phyloP scores from a whole-genome alignment of 1,140 invertebrate species.

The Linepithema humile region DNA sequence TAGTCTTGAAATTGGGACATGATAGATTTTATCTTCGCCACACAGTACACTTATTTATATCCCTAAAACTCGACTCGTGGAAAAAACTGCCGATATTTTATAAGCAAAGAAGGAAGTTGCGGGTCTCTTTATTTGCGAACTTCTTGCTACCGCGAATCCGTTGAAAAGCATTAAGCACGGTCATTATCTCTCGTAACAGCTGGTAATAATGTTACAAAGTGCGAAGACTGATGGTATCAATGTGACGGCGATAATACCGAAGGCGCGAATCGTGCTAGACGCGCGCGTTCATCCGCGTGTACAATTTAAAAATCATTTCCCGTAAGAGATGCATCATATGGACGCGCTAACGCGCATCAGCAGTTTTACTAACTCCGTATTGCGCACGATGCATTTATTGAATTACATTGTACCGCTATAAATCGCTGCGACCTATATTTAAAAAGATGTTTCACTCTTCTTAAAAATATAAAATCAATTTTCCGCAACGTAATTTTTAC shows the following conservation, averaged over 20 bases:
- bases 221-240: slow-evolving; percentile 20
- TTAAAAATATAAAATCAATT: not conserved
- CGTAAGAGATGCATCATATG: not conserved
- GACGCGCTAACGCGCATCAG: not conserved
- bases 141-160: slow-evolving; percentile 4
- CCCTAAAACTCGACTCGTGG: not conserved
- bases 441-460: not conserved
- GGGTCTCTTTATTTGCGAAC: not conserved
- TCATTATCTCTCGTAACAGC: slow-evolving; percentile 44
- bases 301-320: not conserved
- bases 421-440: not conserved
- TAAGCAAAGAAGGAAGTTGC: not conserved
- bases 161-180: slow-evolving; percentile 23
- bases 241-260: slow-evolving; percentile 9
- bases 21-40: too few relatives aligned
- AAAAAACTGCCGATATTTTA: not conserved
- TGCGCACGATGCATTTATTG: not conserved
- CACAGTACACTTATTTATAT: not conserved
- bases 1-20: not conserved
- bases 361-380: slow-evolving; percentile 14
- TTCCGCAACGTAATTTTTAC: not conserved
- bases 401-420: not conserved
- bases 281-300: not conserved
- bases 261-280: slow-evolving; percentile 20
- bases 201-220: slow-evolving; percentile 45